Percentiles rank a stretch among this genome's conserved stretches.
Evolutionary conservation across 1,140 invertebrate genomes (phyloP).

Genomic region (Subanguina moxae): DNA sequence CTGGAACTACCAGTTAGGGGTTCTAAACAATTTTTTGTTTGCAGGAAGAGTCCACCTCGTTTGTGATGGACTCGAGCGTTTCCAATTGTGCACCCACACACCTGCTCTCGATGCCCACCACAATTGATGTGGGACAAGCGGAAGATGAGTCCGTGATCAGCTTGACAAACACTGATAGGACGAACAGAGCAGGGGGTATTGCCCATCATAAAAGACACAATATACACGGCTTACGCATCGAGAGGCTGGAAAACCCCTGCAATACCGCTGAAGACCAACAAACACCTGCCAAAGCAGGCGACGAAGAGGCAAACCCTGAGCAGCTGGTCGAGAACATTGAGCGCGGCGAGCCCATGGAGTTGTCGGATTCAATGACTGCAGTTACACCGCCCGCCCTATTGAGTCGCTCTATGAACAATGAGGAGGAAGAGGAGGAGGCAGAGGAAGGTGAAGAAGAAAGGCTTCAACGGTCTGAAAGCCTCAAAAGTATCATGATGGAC

Average conservation of each 20-base stretch:
- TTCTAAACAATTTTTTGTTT: not conserved
- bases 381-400: not conserved
- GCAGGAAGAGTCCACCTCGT: slow-evolving; percentile 2
- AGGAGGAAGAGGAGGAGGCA: not conserved
- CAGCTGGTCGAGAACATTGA: not conserved
- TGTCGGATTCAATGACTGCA: slow-evolving; percentile 1
- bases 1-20: no score
- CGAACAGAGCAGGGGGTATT: no score
- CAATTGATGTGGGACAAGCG: no score
- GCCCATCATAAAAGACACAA: no score
- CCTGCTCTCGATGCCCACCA: no score
- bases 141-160: no score
- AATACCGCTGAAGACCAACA: no score
- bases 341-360: not conserved
- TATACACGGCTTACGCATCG: not conserved
- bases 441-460: not conserved
- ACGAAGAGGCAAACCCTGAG: not conserved
- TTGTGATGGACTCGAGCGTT: not conserved
- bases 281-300: no score
- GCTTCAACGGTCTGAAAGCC: no score
- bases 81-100: not conserved
- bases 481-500: no score
- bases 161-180: no score
- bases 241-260: not conserved
- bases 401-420: not conserved